Conservation (phyloP, 64 coral and sea anemone species). For the Actinia equina region DNA sequence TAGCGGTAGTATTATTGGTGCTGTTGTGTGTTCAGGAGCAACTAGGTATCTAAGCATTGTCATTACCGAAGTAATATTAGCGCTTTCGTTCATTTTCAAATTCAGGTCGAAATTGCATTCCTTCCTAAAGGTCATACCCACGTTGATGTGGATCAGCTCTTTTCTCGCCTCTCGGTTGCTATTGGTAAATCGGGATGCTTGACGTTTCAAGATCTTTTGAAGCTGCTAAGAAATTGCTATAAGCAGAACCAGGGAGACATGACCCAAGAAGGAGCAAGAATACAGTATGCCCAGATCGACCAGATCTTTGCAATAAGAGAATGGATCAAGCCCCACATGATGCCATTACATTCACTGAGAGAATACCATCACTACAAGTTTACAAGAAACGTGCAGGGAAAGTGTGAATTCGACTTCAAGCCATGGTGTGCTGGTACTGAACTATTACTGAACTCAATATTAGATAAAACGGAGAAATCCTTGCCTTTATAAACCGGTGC, state of each 20-base stretch:
- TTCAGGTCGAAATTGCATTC: constrained; percentile 57
- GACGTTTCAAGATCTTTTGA: constrained; percentile 21
- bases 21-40: no score
- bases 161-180: constrained; percentile 46
- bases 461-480: no score
- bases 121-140: constrained; percentile 55
- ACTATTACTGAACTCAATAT: no score
- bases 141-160: constrained; percentile 53
- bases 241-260: constrained; percentile 44
- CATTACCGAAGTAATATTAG: neutral
- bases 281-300: constrained; percentile 1
- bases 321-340: constrained; percentile 42
- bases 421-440: neutral
- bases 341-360: neutral
- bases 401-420: neutral
- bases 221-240: constrained; percentile 9
- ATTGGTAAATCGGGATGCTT: constrained; percentile 31
- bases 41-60: no score
- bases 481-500: no score
- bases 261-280: constrained; percentile 20
- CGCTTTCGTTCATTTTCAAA: neutral
- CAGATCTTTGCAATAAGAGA: constrained; percentile 30
- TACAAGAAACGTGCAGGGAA: neutral
- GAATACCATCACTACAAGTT: constrained; percentile 15
- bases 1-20: no score